Base-by-base conservation (phyloP, 2,797 vertebrate genomes). In the Choloepus didactylus region DNA sequence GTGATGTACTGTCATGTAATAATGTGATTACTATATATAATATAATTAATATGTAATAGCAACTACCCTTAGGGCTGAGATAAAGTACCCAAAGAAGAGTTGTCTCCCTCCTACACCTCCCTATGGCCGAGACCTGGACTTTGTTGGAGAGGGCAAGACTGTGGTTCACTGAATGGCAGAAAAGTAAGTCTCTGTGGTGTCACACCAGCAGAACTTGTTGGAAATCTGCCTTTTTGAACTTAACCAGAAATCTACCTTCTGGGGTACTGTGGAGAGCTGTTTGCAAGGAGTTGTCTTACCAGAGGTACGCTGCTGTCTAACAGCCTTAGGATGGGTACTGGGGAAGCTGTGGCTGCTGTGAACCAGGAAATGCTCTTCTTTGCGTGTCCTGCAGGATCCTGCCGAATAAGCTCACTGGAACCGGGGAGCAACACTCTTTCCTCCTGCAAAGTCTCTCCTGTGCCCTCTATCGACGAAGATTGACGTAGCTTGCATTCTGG, bases 391-490 rank as follows among this genome's bases (percentile, higher is more conserved):
- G 9, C 15, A 31, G 44, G 46, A 76, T 19, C 27, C 79, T 77
- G 62, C 70, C 83, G 29, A 77, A 51, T 49, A 62, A 76, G 49
- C 69, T 49, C 49, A 11, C 15, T 73, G 84, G 49, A 56, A 51
- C 76, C 69, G 70, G 29, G 56, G 67, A 67, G 31, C 29, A 49
- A 92, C 85, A 54, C 49, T 15, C 35, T 80, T 90, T 46, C 35
- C 35, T 83, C 67, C 19, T 92, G 23, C 23, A 27, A 4, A 60
- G 14, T n/a, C 51, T 77, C 69, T 92, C 27, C 60, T 85, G 23
- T 93, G 91, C 89, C 56, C 77, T 93, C 89, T 87, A 16, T 46
- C n/a, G 91, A 82, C 46, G 35, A 56, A 73, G 66, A 38, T 80
- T 75, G 87, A 56, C 27, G 59, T 76, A 54, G 54, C 29, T 18